Evolutionary conservation across 1,140 invertebrate genomes (phyloP), one percentile per base, ranked within the genome.

Genomic region (Homarus americanus): DNA sequence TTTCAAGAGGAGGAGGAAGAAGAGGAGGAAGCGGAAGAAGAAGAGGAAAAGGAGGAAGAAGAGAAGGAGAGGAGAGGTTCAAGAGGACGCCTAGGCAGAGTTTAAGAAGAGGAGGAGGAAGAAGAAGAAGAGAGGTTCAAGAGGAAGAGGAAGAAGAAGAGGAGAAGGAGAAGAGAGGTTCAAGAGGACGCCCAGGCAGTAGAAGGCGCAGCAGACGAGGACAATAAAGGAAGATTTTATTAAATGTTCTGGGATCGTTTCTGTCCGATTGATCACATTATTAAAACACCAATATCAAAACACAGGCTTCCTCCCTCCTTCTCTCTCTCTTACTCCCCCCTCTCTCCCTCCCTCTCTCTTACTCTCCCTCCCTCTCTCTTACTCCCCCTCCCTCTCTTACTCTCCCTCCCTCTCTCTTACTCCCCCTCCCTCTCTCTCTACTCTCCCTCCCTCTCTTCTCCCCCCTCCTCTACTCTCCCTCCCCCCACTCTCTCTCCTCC

Each of bases 191-290:
- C 5, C 4, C 20, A 32, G 79, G 24, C 3, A 40, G 32, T 7
- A 20, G n/a, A 5, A 32, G 79, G n/a, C 5, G 36, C 12, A 44
- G 79, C 44, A 49, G 12, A 49, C 44, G 44, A 15, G 12, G 12
- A 5, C 44, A 5, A 38, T n/a, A 41, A 41, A 82, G 5, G 44
- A n/a, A n/a, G 28, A 5, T 44, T 38, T 40, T 78, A 78, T 78
- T 78, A 78, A 41, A 41, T 41, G n/a, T n/a, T 38, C 44, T 28
- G n/a, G 40, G 75, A 78, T 78, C 44, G n/a, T n/a, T 78, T 78
- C 75, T 44, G 75, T n/a, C 36, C 75, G 75, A 78, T 78, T 78
- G 41, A n/a, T 20, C 75, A 78, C 75, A 44, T 38, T 44, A 41
- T 41, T 17, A 69, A 24, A 69, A 41, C 9, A 40, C 36, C 40